These are phyloP conservation scores for Phymorhynchus buccinoides DNA, from an alignment of 1,140 invertebrate species.

Conservation along the genomic window DNA sequence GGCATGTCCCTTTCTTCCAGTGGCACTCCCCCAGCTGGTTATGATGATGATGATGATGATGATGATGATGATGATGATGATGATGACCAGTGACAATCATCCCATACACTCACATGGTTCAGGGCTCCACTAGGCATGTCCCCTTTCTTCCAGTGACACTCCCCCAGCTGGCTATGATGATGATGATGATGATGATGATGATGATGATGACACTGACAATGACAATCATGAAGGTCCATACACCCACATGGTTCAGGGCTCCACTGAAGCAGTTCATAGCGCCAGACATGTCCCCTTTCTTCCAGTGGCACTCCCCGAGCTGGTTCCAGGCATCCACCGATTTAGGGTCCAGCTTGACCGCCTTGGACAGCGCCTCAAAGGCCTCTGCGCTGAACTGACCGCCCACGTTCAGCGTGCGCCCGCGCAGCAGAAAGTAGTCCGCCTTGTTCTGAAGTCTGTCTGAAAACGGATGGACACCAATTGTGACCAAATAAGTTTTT, in stretches of 20 bases:
- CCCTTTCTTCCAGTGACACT: slow-evolving; percentile 91
- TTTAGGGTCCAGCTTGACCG: slow-evolving; percentile 88
- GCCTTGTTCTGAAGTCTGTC: slow-evolving; percentile 76
- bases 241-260: slow-evolving; percentile 84
- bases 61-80: too few species aligned
- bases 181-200: too few species aligned
- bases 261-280: slow-evolving; percentile 90
- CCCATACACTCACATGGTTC: background rate
- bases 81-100: too few species aligned
- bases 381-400: slow-evolving; percentile 81
- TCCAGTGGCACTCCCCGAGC: slow-evolving; percentile 91
- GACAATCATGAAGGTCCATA: background rate
- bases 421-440: slow-evolving; percentile 83
- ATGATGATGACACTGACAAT: too few species aligned
- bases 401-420: slow-evolving; percentile 84
- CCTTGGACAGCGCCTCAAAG: slow-evolving; percentile 84
- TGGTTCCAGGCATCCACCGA: slow-evolving; percentile 90
- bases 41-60: too few species aligned
- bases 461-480: slow-evolving; percentile 32
- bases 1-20: slow-evolving; percentile 88
- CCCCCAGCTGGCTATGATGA: slow-evolving; percentile 91
- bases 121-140: slow-evolving; percentile 85
- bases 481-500: background rate
- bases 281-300: slow-evolving; percentile 85
- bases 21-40: slow-evolving; percentile 92